Percentiles rank a stretch among this genome's conserved stretches.
Evolutionary conservation across 1,140 invertebrate species (phyloP).

Genomic region (Diorhabda carinulata): DNA sequence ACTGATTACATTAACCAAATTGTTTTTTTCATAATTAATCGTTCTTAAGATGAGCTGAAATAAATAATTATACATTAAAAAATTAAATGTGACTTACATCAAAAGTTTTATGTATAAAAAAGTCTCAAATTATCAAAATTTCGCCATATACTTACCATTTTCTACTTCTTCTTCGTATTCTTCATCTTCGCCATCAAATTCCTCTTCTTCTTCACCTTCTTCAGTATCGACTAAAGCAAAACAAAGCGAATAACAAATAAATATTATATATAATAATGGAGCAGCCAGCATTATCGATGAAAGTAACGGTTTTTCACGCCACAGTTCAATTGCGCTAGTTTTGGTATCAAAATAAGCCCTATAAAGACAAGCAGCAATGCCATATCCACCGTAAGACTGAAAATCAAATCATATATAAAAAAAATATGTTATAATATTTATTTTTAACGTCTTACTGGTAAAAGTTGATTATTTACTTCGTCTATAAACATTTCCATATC

Average conservation of each 20-base stretch:
- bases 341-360: conserved; percentile 74
- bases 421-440: background rate
- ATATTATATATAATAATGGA: conserved; percentile 84
- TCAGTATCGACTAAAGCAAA: conserved; percentile 91
- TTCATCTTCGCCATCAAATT: background rate
- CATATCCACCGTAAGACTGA: conserved; percentile 79
- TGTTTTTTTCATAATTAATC: no score
- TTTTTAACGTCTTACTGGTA: conserved; percentile 55
- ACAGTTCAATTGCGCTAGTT: conserved; percentile 75
- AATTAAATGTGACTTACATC: no score
- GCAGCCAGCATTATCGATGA: conserved; percentile 84
- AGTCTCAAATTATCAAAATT: no score
- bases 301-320: conserved; percentile 84
- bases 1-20: no score
- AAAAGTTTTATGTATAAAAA: no score
- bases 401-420: conserved; percentile 24
- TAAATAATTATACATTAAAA: no score
- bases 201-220: conserved; percentile 70
- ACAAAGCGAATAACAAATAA: conserved; percentile 91
- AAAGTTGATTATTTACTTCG: conserved; percentile 67
- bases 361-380: conserved; percentile 65
- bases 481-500: conserved; percentile 76
- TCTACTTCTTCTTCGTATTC: background rate
- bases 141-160: no score
- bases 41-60: no score